These are phyloP conservation scores for Noctua comes DNA, from an alignment of 2,888 invertebrate species.

Conservation along the genomic window DNA sequence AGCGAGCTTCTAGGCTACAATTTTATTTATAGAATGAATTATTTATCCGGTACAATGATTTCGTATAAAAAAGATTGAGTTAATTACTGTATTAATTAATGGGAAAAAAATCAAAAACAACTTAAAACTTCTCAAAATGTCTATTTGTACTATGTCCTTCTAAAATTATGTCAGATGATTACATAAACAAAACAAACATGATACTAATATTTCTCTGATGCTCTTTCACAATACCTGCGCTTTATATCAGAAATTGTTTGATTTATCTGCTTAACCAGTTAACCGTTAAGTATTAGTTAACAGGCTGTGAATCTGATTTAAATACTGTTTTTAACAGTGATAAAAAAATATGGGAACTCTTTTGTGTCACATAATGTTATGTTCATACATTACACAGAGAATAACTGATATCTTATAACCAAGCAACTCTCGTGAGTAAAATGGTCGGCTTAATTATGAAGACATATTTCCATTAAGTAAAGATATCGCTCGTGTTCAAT, in stretches of 20 bases:
- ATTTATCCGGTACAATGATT: not conserved
- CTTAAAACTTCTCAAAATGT: not conserved
- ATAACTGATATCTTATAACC: conserved; percentile 29
- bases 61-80: not conserved
- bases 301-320: not conserved
- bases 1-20: not conserved
- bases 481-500: conserved; percentile 51
- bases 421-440: conserved; percentile 41
- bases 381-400: not conserved
- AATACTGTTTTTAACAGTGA: not conserved
- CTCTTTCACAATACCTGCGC: not conserved
- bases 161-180: not conserved
- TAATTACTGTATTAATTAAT: not conserved
- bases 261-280: not conserved
- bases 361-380: not conserved
- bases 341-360: not conserved
- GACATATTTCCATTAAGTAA: conserved; percentile 65
- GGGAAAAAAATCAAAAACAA: not conserved
- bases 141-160: not conserved
- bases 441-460: conserved; percentile 67
- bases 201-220: not conserved
- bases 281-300: not conserved
- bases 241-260: not conserved
- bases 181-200: not conserved
- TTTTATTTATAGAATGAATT: not conserved